Base-by-base conservation (phyloP, 2,797 vertebrate species). In the Catamblyrhynchus diadema region DNA sequence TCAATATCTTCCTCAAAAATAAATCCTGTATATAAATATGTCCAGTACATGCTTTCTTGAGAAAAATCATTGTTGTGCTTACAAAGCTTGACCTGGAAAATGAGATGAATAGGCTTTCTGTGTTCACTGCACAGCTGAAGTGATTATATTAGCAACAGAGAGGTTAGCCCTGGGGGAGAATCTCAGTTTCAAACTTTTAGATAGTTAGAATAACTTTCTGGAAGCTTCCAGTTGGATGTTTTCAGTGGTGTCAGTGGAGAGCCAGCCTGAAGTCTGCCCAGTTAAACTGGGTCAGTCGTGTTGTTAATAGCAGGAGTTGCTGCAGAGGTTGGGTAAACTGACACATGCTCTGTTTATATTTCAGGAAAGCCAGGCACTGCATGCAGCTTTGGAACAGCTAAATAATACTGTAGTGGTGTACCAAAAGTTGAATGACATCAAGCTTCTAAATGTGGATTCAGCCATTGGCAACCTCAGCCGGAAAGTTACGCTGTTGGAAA, bases 281-380 rank as follows among this genome's bases (percentile, higher is more conserved):
- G 41, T 47, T 88, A 75, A 95, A 64, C 45, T 95, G 95, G 79
- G 88, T 77, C 92, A 89, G 21, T 54, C 6, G 2, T 75, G 70
- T 61, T 93, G 93, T 66, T 90, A 64, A 20, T 32, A 92, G 72
- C 59, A 86, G 32, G 30, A 35, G 39, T 8, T 22, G 13, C 78
- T 92, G 47, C 66, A 72, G 47, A 72, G 62, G 64, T 61, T 61
- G 57, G 85, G 91, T 86, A 65, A 90, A 90, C 53, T 69, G 57
- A 37, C 48, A 18, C 16, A 6, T 67, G 81, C 81, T 96, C 88
- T 93, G 94, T 97, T 92, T 77, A 32, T 95, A 30, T 97, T 97
- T 95, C 96, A 98, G 98, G 97, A 98, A 86, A 96, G 96, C 92
- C 96, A 97, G 88, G 93, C 77, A 45, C 93, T 98, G 79, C 96